Base-by-base conservation (phyloP, 1,140 invertebrate genomes). In the Platorchestia sp. region DNA sequence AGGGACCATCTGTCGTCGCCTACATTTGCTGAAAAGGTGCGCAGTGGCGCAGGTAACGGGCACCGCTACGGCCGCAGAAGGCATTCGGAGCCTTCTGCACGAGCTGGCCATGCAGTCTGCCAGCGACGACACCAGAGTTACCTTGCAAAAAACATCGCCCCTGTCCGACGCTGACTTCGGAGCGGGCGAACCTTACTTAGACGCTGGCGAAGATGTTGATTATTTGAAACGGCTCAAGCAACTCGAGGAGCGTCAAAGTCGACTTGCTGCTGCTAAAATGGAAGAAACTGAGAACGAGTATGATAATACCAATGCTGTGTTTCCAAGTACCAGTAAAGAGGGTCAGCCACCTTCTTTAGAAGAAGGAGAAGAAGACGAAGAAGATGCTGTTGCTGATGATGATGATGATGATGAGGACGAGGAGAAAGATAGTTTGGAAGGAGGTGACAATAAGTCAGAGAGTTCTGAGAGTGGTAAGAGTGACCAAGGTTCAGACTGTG, bases 1-100 rank as follows among this genome's bases (percentile, higher is more conserved):
- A 75, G 7, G 44, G 91, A 45, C 91, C 91, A 93, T 93, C 91
- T 93, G 91, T 93, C 45, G 91, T 45, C 43, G 43, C 45, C 44
- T 44, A n/a, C 45, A 44, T 93, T 44, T 42, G 87, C 19, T 36
- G 59, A 36, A 36, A 75, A 36, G 59, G 59, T 43, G 87, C 87
- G 87, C 41, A n/a, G 91, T 93, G 91, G 91, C 91, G 91, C 91
- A 93, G 45, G 91, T 93, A 93, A 93, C 91, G 91, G 91, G 45
- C 91, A 45, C 91, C 40, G 91, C 91, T n/a, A 42, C 87, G 41
- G 87, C 87, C 41, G 41, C 87, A 36, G 87, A 90, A 90, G 91
- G 91, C 91, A 93, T 93, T 40, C 6, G 91, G 45, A 45, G 45
- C 91, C 91, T 93, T 19, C 91, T 93, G 91, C 36, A 93, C 7